Evolutionary conservation across 2,888 invertebrate species (phyloP), one percentile per base, ranked within the genome.

Genomic region (Caradrina clavipalpis): DNA sequence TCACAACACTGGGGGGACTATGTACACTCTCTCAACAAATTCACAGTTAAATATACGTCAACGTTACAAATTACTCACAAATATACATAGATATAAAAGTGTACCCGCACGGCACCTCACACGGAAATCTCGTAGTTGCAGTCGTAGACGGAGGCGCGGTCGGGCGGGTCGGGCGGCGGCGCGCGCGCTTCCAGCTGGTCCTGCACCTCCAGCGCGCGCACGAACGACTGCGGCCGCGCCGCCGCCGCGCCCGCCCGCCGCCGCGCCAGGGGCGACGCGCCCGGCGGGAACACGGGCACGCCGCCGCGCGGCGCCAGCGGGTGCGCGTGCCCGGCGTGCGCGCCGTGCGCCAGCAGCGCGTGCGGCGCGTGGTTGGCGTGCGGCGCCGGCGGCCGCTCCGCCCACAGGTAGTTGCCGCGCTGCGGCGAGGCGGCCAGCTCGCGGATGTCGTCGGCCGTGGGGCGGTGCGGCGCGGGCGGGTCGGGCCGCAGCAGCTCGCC

Each of bases 81-180:
- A 94, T 94, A 93, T 93, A 94, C 94, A 94, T 91, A 93, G 83
- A 94, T 91, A 91, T 88, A 90, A 90, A 91, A 83, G 53, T 80
- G 56, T 69, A 70, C n/a, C n/a, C n/a, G n/a, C n/a, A n/a, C n/a
- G n/a, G n/a, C n/a, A n/a, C 11, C 80, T 98, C 98, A 99, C 97
- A 99, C 98, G 85, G 98, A 98, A 96, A 99, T 99, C 95, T 99
- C 99, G 95, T 99, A 98, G 96, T 98, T 99, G 97, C 98, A 98
- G 94, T 99, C 98, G 95, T 99, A 99, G 83, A 98, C 98, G 94
- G 98, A 98, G 87, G 98, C 98, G 87, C 98, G 97, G 93, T 98
- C 98, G 60, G 98, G 98, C 19, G 98, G 94, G 66, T 91, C 90
- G 89, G 94, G 82, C 86, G 94, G 88, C 88, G 94, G 87, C 86